Evolutionary conservation across 2,888 invertebrate species (phyloP), one percentile per base, ranked within the genome.

Genomic region (Ctena decussata): DNA sequence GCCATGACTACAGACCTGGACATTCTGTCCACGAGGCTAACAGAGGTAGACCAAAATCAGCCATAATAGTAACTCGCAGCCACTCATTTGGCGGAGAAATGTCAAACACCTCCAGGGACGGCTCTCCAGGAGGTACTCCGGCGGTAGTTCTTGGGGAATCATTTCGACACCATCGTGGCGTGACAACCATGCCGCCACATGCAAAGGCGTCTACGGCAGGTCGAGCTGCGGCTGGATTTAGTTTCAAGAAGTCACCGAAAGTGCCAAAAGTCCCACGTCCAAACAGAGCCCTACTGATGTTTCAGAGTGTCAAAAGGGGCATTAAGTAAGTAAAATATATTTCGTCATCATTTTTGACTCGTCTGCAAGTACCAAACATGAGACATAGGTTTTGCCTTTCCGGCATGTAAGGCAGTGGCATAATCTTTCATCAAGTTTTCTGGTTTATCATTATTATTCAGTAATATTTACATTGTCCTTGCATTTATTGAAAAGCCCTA

Each of bases 201-300:
- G 53, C 77, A 5, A 70, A 83, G 21, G 27, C 77, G 24, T 76
- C 90, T 0, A 81, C 87, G 46, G 84, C 83, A 8, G 81, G 86
- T 18, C 82, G 91, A 32, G 89, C 90, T 32, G 81, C 81, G 6
- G 71, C 77, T 6, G 91, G 91, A 15, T 88, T 92, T 73, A 91
- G 90, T 69, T 91, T 91, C 77, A 90, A 90, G 84, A 94, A 94
- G 83, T 90, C 94, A 11, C 92, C 93, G 44, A 95, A 95, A 87
- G 86, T 94, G 46, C 94, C 95, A 69, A 95, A 95, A 82, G 91
- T 93, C 69, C 95, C 95, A 11, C 90, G 94, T 70, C 95, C 95
- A 18, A 93, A 91, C 80, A 81, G 95, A 75, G 93, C 95, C 21
- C 83, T 94, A 27, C 88, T 94, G 79, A 94, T 95, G 92, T 95